Percentiles rank a stretch among this genome's conserved stretches.
Evolutionary conservation across 2,888 invertebrate genomes (phyloP).

Genomic region (Chloroclysta siterata): DNA sequence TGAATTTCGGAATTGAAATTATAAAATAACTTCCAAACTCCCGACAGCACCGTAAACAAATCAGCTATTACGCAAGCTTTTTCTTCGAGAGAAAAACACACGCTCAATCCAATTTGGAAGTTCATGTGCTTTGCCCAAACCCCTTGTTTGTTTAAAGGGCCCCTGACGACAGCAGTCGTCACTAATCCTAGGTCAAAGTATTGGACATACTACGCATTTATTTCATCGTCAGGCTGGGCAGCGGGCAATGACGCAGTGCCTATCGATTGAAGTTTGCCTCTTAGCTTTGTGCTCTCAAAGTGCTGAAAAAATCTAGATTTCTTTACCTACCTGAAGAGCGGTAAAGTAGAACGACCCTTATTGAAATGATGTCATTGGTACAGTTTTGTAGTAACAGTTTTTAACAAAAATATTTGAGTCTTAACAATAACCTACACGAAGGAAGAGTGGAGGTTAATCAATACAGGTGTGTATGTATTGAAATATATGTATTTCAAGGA

Average conservation of each 20-base stretch:
- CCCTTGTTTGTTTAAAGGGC: conserved; percentile 37
- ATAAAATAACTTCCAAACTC: conserved; percentile 35
- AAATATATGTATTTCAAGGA: too few species aligned
- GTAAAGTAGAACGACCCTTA: background rate
- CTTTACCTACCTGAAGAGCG: background rate
- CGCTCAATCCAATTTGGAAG: conserved; percentile 26
- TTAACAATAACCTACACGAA: too few species aligned
- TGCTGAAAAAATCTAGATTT: conserved; percentile 18
- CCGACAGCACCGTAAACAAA: conserved; percentile 19
- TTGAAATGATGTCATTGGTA: background rate
- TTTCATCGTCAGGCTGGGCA: conserved; percentile 39
- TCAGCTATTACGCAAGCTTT: conserved; percentile 17
- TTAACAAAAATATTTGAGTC: background rate
- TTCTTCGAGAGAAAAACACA: conserved; percentile 16
- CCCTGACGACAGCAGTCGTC: conserved; percentile 48
- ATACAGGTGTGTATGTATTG: background rate
- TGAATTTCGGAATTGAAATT: conserved; percentile 55
- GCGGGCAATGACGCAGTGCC: conserved; percentile 65
- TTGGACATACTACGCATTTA: conserved; percentile 62
- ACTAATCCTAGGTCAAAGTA: conserved; percentile 61
- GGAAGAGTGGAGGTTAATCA: background rate
- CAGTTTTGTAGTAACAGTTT: background rate
- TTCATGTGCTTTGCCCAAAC: conserved; percentile 8
- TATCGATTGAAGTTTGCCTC: conserved; percentile 60
- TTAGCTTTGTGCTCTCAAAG: conserved; percentile 4